Percentiles rank a stretch among this genome's conserved stretches.
Evolutionary conservation across 64 coral and sea anemone species (phyloP).

Genomic region (Pocillopora damicornis): DNA sequence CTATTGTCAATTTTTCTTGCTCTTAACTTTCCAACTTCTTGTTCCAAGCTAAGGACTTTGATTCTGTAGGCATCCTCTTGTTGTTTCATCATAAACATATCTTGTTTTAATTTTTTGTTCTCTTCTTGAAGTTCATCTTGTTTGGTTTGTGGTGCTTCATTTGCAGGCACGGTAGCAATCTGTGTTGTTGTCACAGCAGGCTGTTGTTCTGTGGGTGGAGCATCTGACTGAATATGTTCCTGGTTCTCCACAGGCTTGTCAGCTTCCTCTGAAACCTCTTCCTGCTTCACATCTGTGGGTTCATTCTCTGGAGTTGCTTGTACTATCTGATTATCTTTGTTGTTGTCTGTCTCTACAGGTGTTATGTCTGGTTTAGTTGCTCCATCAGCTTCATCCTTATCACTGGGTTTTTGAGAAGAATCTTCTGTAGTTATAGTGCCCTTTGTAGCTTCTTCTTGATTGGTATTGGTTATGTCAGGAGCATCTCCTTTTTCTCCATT

Average conservation of each 20-base stretch:
- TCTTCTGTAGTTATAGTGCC: neutral
- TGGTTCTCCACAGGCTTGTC: neutral
- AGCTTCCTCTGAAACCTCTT: neutral
- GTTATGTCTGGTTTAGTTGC: neutral
- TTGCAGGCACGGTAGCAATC: neutral
- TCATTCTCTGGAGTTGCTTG: neutral
- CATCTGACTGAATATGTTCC: neutral
- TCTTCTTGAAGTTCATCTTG: conserved; percentile 48
- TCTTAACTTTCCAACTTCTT: conserved; percentile 52
- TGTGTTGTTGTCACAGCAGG: neutral
- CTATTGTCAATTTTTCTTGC: conserved; percentile 34
- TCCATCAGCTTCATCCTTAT: neutral
- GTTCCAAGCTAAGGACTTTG: conserved; percentile 61
- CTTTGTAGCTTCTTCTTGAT: neutral
- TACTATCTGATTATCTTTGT: neutral
- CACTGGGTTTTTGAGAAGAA: too few species aligned
- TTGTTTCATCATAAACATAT: conserved; percentile 47
- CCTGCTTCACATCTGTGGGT: neutral
- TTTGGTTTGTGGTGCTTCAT: neutral
- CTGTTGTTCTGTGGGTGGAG: neutral
- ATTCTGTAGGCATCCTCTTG: conserved; percentile 56
- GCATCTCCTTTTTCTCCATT: neutral
- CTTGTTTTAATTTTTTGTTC: conserved; percentile 59
- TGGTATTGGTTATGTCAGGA: neutral
- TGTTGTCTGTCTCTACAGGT: neutral